Evolutionary conservation across 2,888 invertebrate species (phyloP), one percentile per base, ranked within the genome.

Genomic region (Agrilus biguttatus): DNA sequence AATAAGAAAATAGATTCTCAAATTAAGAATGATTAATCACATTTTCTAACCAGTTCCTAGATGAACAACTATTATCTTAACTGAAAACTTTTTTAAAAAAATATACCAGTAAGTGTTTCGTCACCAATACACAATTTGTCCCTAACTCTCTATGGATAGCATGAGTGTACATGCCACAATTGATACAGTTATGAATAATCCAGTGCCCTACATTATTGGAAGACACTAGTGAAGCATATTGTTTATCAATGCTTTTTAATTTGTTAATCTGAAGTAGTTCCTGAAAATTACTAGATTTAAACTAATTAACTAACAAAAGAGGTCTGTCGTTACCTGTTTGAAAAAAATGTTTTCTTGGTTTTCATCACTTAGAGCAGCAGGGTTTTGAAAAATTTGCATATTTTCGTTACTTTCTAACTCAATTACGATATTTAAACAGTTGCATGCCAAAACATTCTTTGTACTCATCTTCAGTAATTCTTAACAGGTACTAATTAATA

Each of bases 391-490:
- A 57, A 74, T 65, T 61, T 70, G 69, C 55, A 70, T 70, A 59
- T 77, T 70, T 55, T 69, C 66, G 51, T 68, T 60, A 62, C 71
- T 71, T 59, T 74, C 74, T 58, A 76, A 69, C 65, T 75, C 75
- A 53, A 82, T 70, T 53, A 71, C 69, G 55, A 83, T 73, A 69
- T 86, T 86, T 58, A 83, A 67, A 67, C 86, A 86, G 71, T 82
- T 80, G 69, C 86, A 86, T 59, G 79, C 74, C 62, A 77, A 69
- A 28, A 28, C 28, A 8, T 8, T 28, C 28, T 28, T 28, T 10
- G 10, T 28, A 28, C 10, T 28, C 28, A 28, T 28, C 5, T 10
- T 28, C 10, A 28, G 4, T 28, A 28, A 28, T 28, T 10, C 10
- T 10, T 28, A 28, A 28, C 8, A 28, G 10, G 28, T 21, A 21